Base-by-base conservation (phyloP, 2,888 invertebrate species). In the Sinodicranocentrus sp. region DNA sequence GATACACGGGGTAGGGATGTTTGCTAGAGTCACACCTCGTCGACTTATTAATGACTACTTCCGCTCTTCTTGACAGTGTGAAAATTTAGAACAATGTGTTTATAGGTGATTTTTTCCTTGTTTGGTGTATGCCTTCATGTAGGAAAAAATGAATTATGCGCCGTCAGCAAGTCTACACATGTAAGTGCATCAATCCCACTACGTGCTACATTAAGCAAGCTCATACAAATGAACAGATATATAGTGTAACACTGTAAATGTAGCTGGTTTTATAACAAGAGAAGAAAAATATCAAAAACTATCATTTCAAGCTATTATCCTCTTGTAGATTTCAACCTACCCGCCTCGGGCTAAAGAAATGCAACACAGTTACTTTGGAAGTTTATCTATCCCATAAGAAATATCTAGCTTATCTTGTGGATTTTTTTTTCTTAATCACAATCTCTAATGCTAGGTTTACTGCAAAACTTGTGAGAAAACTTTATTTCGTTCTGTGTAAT, bases 51-150 rank as follows among this genome's bases (percentile, higher is more conserved):
- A 65, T 65, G 65, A 43, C 63, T 23, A 28, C 23, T 65, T 65
- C 43, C 65, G 28, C 3, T 2, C 23, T 3, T 6, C 43, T 43
- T 65, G 65, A 65, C 65, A 65, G 65, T 65, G 65, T 43, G 39
- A 65, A 63, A 65, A 65, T 19, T 65, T 39, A 65, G 21, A 65
- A 65, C 65, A 65, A 65, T 65, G 65, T 65, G 65, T 65, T 65
- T 65, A 65, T 65, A 3, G 13, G 19, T 1, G 15, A 21, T 65
- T 61, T 61, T 61, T 39, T 21, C 5, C 2, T 43, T 65, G 21
- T 65, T 10, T n/a, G 52, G 39, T 39, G 13, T 5, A 10, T 15
- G n/a, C 48, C n/a, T n/a, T n/a, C 48, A n/a, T 15, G 10, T 54
- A 25, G 61, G 57, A 28, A 28, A 26, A 28, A 61, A 61, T n/a